Conservation (phyloP, 2,888 invertebrate species). For the Pogonocherus hispidulus region DNA sequence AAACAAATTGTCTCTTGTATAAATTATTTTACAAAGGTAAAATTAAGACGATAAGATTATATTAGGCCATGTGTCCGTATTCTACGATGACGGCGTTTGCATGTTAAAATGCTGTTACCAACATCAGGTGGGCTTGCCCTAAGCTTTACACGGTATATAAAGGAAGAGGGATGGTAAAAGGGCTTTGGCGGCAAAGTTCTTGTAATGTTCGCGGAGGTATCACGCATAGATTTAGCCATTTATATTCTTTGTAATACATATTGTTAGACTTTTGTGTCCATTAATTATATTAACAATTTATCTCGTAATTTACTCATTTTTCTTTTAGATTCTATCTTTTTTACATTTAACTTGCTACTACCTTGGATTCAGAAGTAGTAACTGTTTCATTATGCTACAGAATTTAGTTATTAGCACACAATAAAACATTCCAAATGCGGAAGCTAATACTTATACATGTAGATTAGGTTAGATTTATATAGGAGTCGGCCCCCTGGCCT, state of each 20-base stretch:
- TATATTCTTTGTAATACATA: conserved; percentile 42
- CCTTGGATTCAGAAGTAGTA: no score
- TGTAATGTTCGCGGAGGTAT: conserved; percentile 42
- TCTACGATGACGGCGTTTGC: conserved; percentile 61
- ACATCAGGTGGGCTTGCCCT: conserved; percentile 63
- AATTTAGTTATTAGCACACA: no score
- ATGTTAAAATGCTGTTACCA: conserved; percentile 63
- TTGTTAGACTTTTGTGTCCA: conserved; percentile 33
- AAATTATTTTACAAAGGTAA: conserved; percentile 60
- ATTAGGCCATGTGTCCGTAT: conserved; percentile 59
- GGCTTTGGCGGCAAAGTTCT: conserved; percentile 43
- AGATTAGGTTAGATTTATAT: no score
- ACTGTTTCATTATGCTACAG: no score
- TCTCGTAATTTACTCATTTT: neutral
- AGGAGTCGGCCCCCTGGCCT: no score
- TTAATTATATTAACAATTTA: conserved; percentile 8
- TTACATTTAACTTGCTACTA: no score
- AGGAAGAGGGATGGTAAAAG: conserved; percentile 36
- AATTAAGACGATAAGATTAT: conserved; percentile 66
- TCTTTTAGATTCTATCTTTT: conserved; percentile 7
- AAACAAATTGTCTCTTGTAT: conserved; percentile 56
- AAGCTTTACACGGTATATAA: conserved; percentile 54
- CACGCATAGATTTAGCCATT: conserved; percentile 41
- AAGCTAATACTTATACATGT: no score
- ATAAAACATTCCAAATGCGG: no score